Base-by-base conservation (phyloP, 2,113 vertebrate species). In the Oreocharis arfaki region DNA sequence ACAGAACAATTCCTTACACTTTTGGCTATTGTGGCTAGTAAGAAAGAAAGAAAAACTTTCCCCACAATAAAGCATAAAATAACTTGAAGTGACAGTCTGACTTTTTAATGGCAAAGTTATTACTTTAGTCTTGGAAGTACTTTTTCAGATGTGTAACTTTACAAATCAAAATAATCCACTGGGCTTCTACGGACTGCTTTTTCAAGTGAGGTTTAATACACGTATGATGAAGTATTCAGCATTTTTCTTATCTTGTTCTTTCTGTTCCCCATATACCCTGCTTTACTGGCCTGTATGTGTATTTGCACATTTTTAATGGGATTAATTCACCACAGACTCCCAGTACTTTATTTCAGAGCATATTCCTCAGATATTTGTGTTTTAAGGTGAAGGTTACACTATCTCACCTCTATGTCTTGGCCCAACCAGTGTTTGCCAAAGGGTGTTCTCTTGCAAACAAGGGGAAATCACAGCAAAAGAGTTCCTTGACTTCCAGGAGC, bases 401-500 rank as follows among this genome's bases (percentile, higher is more conserved):
- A 10, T 6, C 15, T 56, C 87, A 23, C 70, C 49, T 83, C 44
- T 46, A 2, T 84, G 37, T 64, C 13, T 63, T 79, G 73, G 64
- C 73, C 67, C 13, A 46, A 69, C 41, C 41, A 65, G 55, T 39
- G 33, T 91, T 87, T 95, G 49, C 55, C 42, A 69, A 87, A 84
- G 59, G 35, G 1, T 76, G 26, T 61, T 81, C 46, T 49, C n/a
- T 56, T 61, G 47, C 11, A 92, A 92, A 65, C 28, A 67, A 44
- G 80, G 32, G 74, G 42, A 91, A 85, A 55, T 69, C 53, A 24
- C 41, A 76, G 60, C 24, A 74, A 88, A 94, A 61, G 39, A 47
- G 32, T 44, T 95, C 65, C 35, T 79, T 87, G 68, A 90, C 84
- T 94, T 89, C 69, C 87, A 86, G 85, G 74, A 94, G 65, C 41